Base-by-base conservation (phyloP, 2,113 vertebrate genomes). In the Maccullochella peelii region DNA sequence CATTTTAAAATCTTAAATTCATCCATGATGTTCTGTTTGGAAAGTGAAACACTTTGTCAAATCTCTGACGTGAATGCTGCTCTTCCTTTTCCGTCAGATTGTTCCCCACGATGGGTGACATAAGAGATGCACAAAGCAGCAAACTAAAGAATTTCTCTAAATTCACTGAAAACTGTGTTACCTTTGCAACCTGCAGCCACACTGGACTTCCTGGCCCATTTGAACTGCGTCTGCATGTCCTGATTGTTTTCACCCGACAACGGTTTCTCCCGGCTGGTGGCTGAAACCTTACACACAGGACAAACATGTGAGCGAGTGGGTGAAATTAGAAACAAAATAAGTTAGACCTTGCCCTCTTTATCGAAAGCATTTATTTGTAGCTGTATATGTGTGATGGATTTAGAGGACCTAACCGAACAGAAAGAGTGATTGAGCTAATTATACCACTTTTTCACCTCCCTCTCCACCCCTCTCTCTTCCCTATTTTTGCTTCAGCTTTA, bases 201-300 rank as follows among this genome's bases (percentile, higher is more conserved):
- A 40, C 50, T 70, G 80, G 69, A 73, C 61, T 73, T 90, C 61
- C 83, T 82, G 67, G 66, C 23, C 86, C 84, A 86, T 76, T 40
- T 88, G 33, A 77, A 44, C 62, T 54, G 69, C 11, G 54, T 85
- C 69, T 52, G 42, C 11, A 74, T 20, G 23, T 74, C 76, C 76
- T 44, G 61, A n/a, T 25, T 62, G 50, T 76, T 52, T 71, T 89
- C 82, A 16, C 65, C 52, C 0, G 47, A 66, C 42, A 83, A 59
- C 21, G 84, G 59, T 55, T 75, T 71, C 6, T 88, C 86, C 42
- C 25, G 70, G 47, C 76, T 82, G 47, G 27, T 47, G 54, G 89
- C 90, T 87, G 89, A 84, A 88, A 89, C 73, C 90, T 90, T 11
- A 61, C 21, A 80, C 40, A 86, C 6, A 78, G 57, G 10, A 77